Conservation (phyloP, 2,113 vertebrate species). For the Danio rerio region GRCz12tu NC_133181.1:19566001-19566500, state of each 20-base stretch:
- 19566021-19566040: background rate
- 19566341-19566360: slow-evolving; percentile 83
- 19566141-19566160: slow-evolving; percentile 50
- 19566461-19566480: slow-evolving; percentile 67
- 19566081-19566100: slow-evolving; percentile 71
- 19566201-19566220: slow-evolving; percentile 65
- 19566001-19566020: background rate
- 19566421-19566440: slow-evolving; percentile 70
- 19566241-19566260: slow-evolving; percentile 73
- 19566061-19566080: slow-evolving; percentile 71
- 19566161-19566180: slow-evolving; percentile 13
- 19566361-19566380: slow-evolving; percentile 88
- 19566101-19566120: slow-evolving; percentile 60
- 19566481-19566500: slow-evolving; percentile 65
- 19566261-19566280: slow-evolving; percentile 79
- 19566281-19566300: slow-evolving; percentile 74
- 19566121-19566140: slow-evolving; percentile 50
- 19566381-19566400: slow-evolving; percentile 83
- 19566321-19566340: slow-evolving; percentile 81
- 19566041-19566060: slow-evolving; percentile 51
- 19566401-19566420: slow-evolving; percentile 78
- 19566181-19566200: background rate
- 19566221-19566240: slow-evolving; percentile 74
- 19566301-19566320: slow-evolving; percentile 74
- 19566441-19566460: slow-evolving; percentile 79